Conservation (phyloP, 2,113 vertebrate species). For the Myiagra hebetior region DNA sequence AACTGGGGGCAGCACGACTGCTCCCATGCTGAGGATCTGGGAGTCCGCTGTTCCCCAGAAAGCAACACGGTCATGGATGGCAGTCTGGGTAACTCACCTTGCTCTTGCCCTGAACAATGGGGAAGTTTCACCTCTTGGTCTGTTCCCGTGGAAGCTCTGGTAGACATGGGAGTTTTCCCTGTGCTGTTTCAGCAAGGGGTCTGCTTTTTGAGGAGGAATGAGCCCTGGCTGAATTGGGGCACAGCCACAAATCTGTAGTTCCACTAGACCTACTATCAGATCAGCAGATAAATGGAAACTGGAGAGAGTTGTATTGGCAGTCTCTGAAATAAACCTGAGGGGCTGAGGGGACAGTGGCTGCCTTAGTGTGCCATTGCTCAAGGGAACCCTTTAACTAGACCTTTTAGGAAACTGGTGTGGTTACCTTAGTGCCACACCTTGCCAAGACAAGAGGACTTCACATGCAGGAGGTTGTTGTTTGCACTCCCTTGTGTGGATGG, state of each 20-base stretch:
- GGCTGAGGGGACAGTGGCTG: not conserved
- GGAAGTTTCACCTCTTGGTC: not conserved
- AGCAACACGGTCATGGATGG: conserved; percentile 26
- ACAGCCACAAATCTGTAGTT: not conserved
- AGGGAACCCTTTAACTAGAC: not conserved
- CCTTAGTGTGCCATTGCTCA: not conserved
- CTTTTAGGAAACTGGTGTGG: not conserved
- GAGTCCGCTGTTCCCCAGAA: conserved; percentile 78
- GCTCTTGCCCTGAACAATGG: not conserved
- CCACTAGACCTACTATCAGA: not conserved
- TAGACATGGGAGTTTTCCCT: not conserved
- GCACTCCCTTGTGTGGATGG: not conserved
- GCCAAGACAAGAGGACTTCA: not conserved
- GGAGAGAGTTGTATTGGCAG: not conserved
- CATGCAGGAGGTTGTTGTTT: not conserved
- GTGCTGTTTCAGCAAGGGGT: not conserved
- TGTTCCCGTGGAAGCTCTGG: not conserved
- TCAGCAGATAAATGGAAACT: not conserved
- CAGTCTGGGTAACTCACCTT: conserved; percentile 36
- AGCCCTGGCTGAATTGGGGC: not conserved
- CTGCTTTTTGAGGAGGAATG: not conserved
- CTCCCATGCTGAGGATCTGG: conserved; percentile 88
- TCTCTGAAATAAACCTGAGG: not conserved
- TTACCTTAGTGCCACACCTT: not conserved
- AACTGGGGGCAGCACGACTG: conserved; percentile 92